Conservation (phyloP, 64 coral and sea anemone genomes). For the Pocillopora damicornis region DNA sequence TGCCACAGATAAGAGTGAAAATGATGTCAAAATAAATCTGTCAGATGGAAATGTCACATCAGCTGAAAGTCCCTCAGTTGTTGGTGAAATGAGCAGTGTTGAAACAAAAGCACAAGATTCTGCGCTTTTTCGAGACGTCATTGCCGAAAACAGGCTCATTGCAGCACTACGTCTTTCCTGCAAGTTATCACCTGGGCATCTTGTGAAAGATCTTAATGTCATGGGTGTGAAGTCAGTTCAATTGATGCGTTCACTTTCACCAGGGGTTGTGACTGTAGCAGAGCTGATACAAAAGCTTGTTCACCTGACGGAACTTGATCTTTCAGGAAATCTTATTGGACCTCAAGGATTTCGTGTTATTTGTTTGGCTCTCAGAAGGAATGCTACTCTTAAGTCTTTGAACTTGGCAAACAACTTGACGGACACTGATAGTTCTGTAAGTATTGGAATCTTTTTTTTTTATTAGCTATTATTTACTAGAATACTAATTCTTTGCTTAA, state of each 20-base stretch:
- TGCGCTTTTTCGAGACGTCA: not conserved
- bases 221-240: conserved; percentile 54
- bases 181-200: conserved; percentile 37
- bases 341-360: conserved; percentile 74
- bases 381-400: conserved; percentile 39
- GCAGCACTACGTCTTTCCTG: conserved; percentile 62
- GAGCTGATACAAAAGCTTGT: conserved; percentile 27
- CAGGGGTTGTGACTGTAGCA: conserved; percentile 6
- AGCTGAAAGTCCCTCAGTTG: not conserved
- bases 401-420: conserved; percentile 70
- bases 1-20: not conserved
- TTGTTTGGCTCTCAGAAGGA: conserved; percentile 54
- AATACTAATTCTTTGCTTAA: not conserved
- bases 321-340: conserved; percentile 65
- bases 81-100: not conserved
- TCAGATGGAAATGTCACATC: not conserved
- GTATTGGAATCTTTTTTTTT: not conserved
- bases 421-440: conserved; percentile 78
- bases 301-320: conserved; percentile 50
- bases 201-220: conserved; percentile 46
- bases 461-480: not conserved
- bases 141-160: conserved; percentile 36
- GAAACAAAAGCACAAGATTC: not conserved
- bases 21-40: not conserved
- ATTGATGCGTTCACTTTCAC: conserved; percentile 24